Evolutionary conservation across 2,888 invertebrate genomes (phyloP).

Genomic region (Drosophila neonasuta): DNA sequence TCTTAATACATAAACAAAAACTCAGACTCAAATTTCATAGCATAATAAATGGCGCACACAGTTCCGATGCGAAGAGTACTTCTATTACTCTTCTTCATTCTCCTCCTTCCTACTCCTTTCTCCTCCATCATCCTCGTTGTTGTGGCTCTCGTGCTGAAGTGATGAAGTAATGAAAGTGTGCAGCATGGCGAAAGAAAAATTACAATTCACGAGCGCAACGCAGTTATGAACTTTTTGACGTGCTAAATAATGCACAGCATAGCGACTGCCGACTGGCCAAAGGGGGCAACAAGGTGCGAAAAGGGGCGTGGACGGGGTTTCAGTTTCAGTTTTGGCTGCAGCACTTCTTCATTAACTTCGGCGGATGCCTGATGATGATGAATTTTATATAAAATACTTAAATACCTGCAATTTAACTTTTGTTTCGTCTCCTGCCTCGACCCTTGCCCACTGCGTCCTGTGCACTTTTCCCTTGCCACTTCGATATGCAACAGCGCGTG

Average conservation of each 20-base stretch:
- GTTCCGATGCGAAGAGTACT: constrained; percentile 51
- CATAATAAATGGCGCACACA: constrained; percentile 70
- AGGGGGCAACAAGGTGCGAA: background rate
- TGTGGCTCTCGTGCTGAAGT: constrained; percentile 39
- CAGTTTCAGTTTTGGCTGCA: constrained; percentile 11
- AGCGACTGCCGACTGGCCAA: constrained; percentile 47
- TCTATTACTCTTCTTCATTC: background rate
- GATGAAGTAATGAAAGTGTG: constrained; percentile 74
- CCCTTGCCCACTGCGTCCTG: background rate
- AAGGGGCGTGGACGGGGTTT: background rate
- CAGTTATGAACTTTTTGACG: constrained; percentile 76
- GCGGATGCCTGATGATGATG: constrained; percentile 69
- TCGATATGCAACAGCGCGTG: constrained; percentile 65
- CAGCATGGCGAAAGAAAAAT: constrained; percentile 68
- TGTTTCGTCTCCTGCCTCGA: constrained; percentile 28
- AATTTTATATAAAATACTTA: constrained; percentile 79
- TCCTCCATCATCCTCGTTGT: background rate
- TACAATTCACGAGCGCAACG: constrained; percentile 72
- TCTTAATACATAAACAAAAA: constrained; percentile 59
- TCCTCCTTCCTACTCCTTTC: background rate
- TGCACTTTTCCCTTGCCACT: constrained; percentile 31
- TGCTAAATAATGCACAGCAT: constrained; percentile 70
- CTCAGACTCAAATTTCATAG: constrained; percentile 70
- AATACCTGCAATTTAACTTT: constrained; percentile 81
- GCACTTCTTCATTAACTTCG: constrained; percentile 66